Evolutionary conservation across 1,140 invertebrate genomes (phyloP).

Genomic region (Drosophila funebris): DNA sequence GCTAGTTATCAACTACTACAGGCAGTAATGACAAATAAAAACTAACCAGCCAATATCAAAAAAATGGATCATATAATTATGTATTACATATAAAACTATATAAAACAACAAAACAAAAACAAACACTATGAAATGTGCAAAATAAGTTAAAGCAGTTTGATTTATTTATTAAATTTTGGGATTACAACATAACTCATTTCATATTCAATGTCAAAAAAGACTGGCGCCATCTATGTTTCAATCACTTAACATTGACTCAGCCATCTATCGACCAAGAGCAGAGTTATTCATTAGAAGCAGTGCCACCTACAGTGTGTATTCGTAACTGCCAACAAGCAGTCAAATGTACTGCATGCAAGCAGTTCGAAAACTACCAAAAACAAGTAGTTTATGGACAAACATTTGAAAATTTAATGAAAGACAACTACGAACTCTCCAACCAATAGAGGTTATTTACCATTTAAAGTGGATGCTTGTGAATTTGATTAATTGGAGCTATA

Average conservation of each 20-base stretch:
- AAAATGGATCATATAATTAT: slow-evolving; percentile 35
- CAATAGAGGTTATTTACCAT: no score
- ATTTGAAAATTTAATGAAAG: no score
- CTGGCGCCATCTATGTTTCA: not conserved
- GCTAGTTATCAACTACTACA: slow-evolving; percentile 30
- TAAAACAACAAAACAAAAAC: slow-evolving; percentile 26
- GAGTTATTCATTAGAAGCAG: not conserved
- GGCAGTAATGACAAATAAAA: slow-evolving; percentile 39
- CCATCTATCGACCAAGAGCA: not conserved
- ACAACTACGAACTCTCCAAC: no score
- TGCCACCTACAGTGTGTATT: not conserved
- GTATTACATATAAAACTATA: slow-evolving; percentile 49
- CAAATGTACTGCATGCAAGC: not conserved
- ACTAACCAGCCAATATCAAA: slow-evolving; percentile 59
- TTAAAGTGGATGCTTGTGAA: no score
- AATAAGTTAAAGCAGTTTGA: not conserved
- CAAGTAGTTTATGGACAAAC: no score
- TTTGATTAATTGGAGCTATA: no score
- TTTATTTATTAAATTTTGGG: no score
- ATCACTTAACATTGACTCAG: not conserved
- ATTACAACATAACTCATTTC: no score
- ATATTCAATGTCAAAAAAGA: no score
- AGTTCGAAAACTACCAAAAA: no score
- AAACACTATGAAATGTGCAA: slow-evolving; percentile 42
- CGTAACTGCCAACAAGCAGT: not conserved